Evolutionary conservation across 2,888 invertebrate genomes (phyloP), one percentile per base, ranked within the genome.

Genomic region (Polymixis flavicincta): DNA sequence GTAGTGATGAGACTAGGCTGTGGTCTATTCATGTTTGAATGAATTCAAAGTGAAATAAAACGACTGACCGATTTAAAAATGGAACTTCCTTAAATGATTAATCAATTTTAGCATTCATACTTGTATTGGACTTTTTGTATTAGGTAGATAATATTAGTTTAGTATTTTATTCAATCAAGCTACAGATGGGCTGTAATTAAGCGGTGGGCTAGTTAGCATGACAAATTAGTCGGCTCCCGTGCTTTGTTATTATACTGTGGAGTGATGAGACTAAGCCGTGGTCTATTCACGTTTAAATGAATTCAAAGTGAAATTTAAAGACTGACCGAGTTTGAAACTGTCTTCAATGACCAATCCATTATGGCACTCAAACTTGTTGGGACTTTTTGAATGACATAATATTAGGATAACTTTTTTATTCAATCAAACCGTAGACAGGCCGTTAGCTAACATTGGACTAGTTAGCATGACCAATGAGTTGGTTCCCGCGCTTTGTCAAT

Each of bases 121-220:
- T n/a, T n/a, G n/a, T n/a, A n/a, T 42, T 28, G 4, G 19, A 28
- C 0, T 28, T 2, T 4, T 6, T 4, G 14, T 48, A 25, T 32
- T 32, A 6, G 32, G 50, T 50, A 25, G 3, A 42, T 1, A 7
- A 25, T 0, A 7, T 19, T n/a, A 25, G 22, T 0, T 11, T 17
- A 32, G n/a, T 66, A 3, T 54, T 54, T n/a, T 37, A n/a, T 25
- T 13, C 92, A 93, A 92, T 93, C 92, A 92, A 86, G 84, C 77
- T 82, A 78, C 88, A 89, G 92, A 89, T 90, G 89, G 90, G 82
- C 78, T 90, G 89, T 90, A 91, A 94, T 93, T 93, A 93, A 86
- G 85, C 85, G 84, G 86, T 87, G 77, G 86, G 88, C 90, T 91
- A 90, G 91, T 94, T 93, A 93, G 89, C 92, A 93, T 94, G 92